Percentiles rank a stretch among this genome's conserved stretches.
Evolutionary conservation across 2,113 vertebrate species (phyloP).

Genomic region (Toxostoma redivivum): DNA sequence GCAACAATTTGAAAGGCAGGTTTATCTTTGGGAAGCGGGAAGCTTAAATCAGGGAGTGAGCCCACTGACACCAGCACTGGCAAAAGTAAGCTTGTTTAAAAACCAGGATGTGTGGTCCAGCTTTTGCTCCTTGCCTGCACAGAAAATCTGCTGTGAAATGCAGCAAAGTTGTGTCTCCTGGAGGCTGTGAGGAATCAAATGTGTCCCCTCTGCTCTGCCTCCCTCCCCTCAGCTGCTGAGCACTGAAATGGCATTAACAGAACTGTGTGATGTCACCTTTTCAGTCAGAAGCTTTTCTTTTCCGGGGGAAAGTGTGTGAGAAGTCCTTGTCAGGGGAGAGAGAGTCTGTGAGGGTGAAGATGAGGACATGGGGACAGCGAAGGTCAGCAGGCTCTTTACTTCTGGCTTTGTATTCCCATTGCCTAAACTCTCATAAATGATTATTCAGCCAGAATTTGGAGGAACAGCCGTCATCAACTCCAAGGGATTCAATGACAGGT

Average conservation of each 20-base stretch:
- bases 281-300: background rate
- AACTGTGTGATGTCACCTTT: fast-evolving
- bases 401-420: background rate
- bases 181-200: background rate
- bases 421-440: background rate
- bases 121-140: background rate
- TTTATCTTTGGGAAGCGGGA: slow-evolving; percentile 24
- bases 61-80: background rate
- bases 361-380: background rate
- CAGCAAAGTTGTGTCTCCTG: background rate
- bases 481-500: background rate
- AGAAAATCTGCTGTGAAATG: slow-evolving; percentile 19
- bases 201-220: background rate
- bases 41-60: slow-evolving; percentile 1
- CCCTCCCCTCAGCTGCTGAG: background rate
- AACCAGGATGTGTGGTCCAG: background rate
- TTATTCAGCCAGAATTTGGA: background rate
- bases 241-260: background rate
- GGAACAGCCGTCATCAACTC: background rate
- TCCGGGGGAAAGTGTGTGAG: background rate
- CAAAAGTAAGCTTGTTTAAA: background rate
- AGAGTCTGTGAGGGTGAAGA: background rate
- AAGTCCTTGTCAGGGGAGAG: background rate
- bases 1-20: background rate
- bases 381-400: background rate